Conservation (phyloP, 2,113 vertebrate genomes). For the Ochotona curzoniae region DNA sequence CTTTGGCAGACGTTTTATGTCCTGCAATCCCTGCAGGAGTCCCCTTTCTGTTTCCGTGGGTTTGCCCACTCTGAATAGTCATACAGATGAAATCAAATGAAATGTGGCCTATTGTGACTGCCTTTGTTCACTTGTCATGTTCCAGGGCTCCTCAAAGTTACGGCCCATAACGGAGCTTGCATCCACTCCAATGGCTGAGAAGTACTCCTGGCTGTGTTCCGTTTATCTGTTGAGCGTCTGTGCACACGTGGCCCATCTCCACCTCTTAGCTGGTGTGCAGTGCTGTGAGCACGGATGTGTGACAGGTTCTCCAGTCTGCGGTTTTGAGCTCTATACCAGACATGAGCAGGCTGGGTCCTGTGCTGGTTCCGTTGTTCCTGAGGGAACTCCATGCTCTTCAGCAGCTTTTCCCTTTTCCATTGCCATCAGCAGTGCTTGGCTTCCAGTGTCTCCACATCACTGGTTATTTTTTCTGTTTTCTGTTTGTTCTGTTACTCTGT, state of each 20-base stretch:
- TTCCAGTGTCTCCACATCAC: background rate
- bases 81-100: background rate
- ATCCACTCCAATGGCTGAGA: background rate
- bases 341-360: background rate
- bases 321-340: background rate
- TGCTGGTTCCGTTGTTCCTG: background rate
- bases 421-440: background rate
- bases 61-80: background rate
- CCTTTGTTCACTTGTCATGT: background rate
- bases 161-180: background rate
- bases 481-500: background rate
- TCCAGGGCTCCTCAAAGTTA: background rate
- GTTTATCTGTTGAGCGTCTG: background rate
- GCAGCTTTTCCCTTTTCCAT: background rate
- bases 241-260: background rate
- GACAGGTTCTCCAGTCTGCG: background rate
- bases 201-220: background rate
- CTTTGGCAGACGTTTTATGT: background rate
- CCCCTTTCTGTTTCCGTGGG: background rate
- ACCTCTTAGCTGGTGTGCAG: no score
- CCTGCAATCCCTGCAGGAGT: background rate
- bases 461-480: background rate
- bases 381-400: background rate
- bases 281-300: background rate
- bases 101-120: background rate